Evolutionary conservation across 2,888 invertebrate species (phyloP).

Genomic region (Notocelia uddmanniana): DNA sequence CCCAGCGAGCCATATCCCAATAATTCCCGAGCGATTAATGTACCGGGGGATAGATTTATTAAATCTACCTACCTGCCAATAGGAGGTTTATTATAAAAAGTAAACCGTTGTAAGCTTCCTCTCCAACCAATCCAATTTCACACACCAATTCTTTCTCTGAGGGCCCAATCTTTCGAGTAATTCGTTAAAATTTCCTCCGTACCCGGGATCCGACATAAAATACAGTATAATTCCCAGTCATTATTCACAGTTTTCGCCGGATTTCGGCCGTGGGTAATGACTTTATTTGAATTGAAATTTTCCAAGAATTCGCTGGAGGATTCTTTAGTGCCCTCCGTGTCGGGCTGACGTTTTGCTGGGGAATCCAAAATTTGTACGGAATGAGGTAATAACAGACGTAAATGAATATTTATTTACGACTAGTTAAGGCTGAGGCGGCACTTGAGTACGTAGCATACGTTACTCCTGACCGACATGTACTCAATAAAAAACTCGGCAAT

Average conservation of each 20-base stretch:
- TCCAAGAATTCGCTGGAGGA: slow-evolving; percentile 53
- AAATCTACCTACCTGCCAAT: slow-evolving; percentile 39
- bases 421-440: not conserved
- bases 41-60: slow-evolving; percentile 31
- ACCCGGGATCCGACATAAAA: slow-evolving; percentile 61
- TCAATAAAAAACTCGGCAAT: too few species aligned
- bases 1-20: not conserved
- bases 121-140: slow-evolving; percentile 71
- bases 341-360: slow-evolving; percentile 10
- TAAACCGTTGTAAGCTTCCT: slow-evolving; percentile 38
- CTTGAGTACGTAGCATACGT: too few species aligned
- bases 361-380: slow-evolving; percentile 17
- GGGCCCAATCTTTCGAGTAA: slow-evolving; percentile 68
- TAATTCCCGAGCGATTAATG: not conserved
- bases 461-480: too few species aligned
- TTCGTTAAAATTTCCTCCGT: slow-evolving; percentile 67
- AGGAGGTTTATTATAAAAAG: slow-evolving; percentile 42
- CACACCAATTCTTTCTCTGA: slow-evolving; percentile 66
- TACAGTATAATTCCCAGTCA: slow-evolving; percentile 73
- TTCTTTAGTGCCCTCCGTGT: slow-evolving; percentile 33
- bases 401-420: slow-evolving; percentile 20
- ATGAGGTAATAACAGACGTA: slow-evolving; percentile 29
- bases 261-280: slow-evolving; percentile 66
- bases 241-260: slow-evolving; percentile 72
- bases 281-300: slow-evolving; percentile 71